phyloP scores from a whole-genome alignment of 1,140 invertebrate genomes.

The Cepaea nemoralis region DNA sequence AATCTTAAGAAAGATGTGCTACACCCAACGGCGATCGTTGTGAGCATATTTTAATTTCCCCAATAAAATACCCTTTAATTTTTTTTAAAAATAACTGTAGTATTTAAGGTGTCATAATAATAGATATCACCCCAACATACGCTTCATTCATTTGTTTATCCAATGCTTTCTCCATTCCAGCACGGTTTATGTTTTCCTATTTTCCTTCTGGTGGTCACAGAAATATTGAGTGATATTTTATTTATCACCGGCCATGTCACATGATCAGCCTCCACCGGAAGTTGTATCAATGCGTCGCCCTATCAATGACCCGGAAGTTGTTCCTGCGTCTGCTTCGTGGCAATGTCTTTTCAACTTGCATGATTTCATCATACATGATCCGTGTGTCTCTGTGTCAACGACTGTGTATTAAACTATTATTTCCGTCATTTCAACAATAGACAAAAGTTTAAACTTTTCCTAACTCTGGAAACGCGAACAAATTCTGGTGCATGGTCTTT shows the following conservation, averaged over 20 bases:
- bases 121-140: neutral
- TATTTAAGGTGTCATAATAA: neutral
- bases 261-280: neutral
- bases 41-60: no score
- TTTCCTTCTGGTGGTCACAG: no score
- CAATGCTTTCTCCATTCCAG: constrained; percentile 23
- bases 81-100: no score
- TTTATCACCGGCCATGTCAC: neutral
- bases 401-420: no score
- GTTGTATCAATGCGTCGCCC: neutral
- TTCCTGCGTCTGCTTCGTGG: constrained; percentile 21
- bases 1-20: no score
- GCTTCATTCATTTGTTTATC: constrained; percentile 29
- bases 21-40: no score
- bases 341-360: constrained; percentile 6
- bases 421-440: no score
- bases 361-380: neutral
- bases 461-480: neutral
- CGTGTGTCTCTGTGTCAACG: no score
- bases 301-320: constrained; percentile 33
- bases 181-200: neutral
- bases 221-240: no score
- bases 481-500: neutral
- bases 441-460: neutral
- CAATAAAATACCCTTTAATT: no score